These are phyloP conservation scores for Dryobotodes eremita DNA, from an alignment of 2,888 invertebrate species.

Conservation along the genomic window DNA sequence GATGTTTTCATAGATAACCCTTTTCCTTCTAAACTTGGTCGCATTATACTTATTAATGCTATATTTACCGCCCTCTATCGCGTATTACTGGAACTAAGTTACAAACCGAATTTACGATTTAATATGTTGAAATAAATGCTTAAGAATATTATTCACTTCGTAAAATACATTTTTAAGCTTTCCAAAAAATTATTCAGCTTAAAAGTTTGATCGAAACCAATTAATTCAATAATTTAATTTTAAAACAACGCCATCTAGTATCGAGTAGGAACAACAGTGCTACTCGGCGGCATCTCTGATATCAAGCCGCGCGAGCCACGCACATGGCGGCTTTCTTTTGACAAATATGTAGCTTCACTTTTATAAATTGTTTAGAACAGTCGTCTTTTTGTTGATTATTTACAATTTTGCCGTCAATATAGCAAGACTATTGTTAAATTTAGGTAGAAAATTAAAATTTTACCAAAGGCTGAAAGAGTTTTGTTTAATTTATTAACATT, in stretches of 20 bases:
- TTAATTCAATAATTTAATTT: background rate
- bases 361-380: background rate
- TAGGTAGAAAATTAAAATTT: background rate
- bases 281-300: slow-evolving; percentile 53
- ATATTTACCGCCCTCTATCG: slow-evolving; percentile 64
- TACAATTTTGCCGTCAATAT: background rate
- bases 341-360: slow-evolving; percentile 62
- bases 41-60: background rate
- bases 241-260: slow-evolving; percentile 51
- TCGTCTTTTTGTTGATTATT: background rate
- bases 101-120: background rate
- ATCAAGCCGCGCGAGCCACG: slow-evolving; percentile 11
- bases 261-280: slow-evolving; percentile 34
- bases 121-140: background rate
- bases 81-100: slow-evolving; percentile 46
- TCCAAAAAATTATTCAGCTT: background rate
- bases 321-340: slow-evolving; percentile 59
- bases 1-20: too few species aligned
- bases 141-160: fast-evolving
- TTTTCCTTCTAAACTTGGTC: background rate
- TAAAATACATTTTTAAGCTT: background rate
- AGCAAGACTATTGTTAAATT: background rate
- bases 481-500: background rate
- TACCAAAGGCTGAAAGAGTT: fast-evolving
- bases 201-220: background rate